Percentiles rank a stretch among this genome's conserved stretches.
Evolutionary conservation across 2,113 vertebrate species (phyloP).

Genomic region (Panthera uncia): DNA sequence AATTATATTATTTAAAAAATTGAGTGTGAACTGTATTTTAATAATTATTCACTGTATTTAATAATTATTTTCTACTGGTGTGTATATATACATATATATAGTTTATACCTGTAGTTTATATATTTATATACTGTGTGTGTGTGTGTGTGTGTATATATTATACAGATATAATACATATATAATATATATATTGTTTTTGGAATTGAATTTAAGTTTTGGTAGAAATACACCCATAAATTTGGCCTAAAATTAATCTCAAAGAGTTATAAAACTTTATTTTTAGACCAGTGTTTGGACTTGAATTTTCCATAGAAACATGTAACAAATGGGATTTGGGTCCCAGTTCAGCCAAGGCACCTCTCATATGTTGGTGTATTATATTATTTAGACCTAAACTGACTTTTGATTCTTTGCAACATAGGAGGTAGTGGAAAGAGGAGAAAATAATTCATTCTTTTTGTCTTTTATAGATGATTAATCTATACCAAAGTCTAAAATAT

Average conservation of each 20-base stretch:
- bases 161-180: too few relatives aligned
- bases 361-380: background rate
- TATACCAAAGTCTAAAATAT: background rate
- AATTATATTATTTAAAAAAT: background rate
- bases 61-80: background rate
- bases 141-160: too few relatives aligned
- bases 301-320: background rate
- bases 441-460: background rate
- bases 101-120: too few relatives aligned
- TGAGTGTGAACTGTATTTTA: background rate
- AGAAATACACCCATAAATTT: background rate
- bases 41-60: background rate
- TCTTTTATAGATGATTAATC: background rate
- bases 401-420: background rate
- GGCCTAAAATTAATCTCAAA: constrained; percentile 5
- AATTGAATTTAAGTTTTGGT: background rate
- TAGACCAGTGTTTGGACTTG: background rate
- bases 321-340: background rate
- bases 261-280: constrained; percentile 6
- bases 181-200: background rate
- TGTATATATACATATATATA: too few relatives aligned
- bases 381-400: background rate
- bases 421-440: background rate
- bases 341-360: background rate
- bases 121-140: too few relatives aligned